phyloP scores from a whole-genome alignment of 2,888 invertebrate genomes.

The Hirtodrosophila trivittata region DNA sequence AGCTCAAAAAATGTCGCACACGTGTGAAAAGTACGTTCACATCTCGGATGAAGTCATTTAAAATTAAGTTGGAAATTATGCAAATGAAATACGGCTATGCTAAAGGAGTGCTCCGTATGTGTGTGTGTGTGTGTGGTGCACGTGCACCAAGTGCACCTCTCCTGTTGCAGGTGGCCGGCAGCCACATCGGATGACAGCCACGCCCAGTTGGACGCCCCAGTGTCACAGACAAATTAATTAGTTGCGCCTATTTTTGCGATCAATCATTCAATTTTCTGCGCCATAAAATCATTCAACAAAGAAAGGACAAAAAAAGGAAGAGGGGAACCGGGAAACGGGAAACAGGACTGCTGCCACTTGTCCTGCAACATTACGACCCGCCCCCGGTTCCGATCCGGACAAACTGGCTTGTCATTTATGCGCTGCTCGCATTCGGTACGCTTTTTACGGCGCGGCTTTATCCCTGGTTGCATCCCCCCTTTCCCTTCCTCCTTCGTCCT shows the following conservation, averaged over 20 bases:
- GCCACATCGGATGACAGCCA: too few relatives aligned
- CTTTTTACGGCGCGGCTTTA: slow-evolving; percentile 51
- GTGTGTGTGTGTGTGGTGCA: slow-evolving; percentile 6
- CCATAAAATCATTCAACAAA: slow-evolving; percentile 73
- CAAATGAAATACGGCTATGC: slow-evolving; percentile 59
- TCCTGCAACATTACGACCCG: slow-evolving; percentile 42
- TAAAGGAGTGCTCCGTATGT: neutral
- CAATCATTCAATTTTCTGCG: slow-evolving; percentile 83
- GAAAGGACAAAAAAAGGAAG: slow-evolving; percentile 29
- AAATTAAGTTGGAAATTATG: slow-evolving; percentile 71
- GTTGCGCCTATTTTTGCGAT: slow-evolving; percentile 81
- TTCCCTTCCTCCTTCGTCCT: neutral
- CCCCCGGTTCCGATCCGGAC: slow-evolving; percentile 12
- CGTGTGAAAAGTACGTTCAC: slow-evolving; percentile 55
- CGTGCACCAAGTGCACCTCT: slow-evolving; percentile 33
- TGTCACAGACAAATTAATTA: slow-evolving; percentile 80
- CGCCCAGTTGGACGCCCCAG: slow-evolving; percentile 61
- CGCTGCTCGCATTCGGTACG: slow-evolving; percentile 43
- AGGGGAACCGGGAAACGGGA: slow-evolving; percentile 6
- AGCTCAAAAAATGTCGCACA: slow-evolving; percentile 58
- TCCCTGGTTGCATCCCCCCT: slow-evolving; percentile 23
- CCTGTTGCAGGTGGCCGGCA: slow-evolving; percentile 66
- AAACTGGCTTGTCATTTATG: slow-evolving; percentile 64
- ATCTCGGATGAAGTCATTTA: slow-evolving; percentile 44
- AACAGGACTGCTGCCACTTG: slow-evolving; percentile 48